Percentiles rank a stretch among this genome's conserved stretches.
Evolutionary conservation across 1,140 invertebrate species (phyloP).

Genomic region (Drosophila parvula): DNA sequence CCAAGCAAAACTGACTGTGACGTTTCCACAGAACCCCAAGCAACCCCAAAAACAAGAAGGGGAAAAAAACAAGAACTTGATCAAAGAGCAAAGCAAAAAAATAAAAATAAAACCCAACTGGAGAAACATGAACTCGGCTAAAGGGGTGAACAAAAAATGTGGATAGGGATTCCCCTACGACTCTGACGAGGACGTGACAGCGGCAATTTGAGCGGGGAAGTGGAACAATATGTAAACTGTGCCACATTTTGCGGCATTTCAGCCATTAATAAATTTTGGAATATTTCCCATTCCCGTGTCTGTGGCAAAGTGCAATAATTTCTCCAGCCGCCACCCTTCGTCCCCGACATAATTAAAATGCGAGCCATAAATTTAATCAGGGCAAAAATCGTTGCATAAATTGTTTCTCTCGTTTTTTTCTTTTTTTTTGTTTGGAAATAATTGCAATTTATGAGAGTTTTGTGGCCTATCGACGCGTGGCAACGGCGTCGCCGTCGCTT

Average conservation of each 20-base stretch:
- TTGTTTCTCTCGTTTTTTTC: background rate
- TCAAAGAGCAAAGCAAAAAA: constrained; percentile 29
- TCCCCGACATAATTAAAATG: constrained; percentile 27
- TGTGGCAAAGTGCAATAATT: constrained; percentile 21
- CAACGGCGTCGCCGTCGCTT: constrained; percentile 40
- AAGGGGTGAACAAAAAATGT: background rate
- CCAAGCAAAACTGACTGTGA: constrained; percentile 8
- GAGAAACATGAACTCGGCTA: background rate
- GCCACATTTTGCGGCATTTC: constrained; percentile 8
- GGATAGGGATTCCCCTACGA: background rate
- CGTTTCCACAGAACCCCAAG: constrained; percentile 6
- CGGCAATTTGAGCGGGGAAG: background rate
- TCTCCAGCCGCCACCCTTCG: background rate
- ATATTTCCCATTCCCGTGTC: background rate
- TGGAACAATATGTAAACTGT: constrained; percentile 17
- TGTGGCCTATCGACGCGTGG: constrained; percentile 62
- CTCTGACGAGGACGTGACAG: constrained; percentile 14
- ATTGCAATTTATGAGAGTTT: constrained; percentile 61
- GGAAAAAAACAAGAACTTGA: background rate
- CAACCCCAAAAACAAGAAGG: constrained; percentile 2
- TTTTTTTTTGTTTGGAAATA: constrained; percentile 14
- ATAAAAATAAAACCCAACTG: constrained; percentile 22
- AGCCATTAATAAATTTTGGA: constrained; percentile 10
- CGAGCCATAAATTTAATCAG: constrained; percentile 24
- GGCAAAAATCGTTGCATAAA: constrained; percentile 15